phyloP scores from a whole-genome alignment of 2,113 vertebrate genomes.

The Cyanoliseus patagonus region DNA sequence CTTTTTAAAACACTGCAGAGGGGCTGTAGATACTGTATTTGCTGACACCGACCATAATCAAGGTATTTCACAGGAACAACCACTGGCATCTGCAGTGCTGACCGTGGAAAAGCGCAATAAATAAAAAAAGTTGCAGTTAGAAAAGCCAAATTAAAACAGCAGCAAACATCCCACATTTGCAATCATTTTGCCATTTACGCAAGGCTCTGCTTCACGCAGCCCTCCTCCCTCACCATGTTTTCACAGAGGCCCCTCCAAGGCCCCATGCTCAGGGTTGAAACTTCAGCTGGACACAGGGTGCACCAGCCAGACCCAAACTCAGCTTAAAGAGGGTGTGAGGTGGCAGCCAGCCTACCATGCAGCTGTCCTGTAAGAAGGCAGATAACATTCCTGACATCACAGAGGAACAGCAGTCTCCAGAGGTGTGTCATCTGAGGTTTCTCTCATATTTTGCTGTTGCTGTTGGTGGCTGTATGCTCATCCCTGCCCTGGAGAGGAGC shows the following conservation, averaged over 20 bases:
- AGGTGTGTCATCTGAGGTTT: background rate
- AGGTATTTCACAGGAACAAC: background rate
- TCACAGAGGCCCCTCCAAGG: background rate
- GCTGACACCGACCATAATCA: background rate
- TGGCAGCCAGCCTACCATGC: rapidly evolving
- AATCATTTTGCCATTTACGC: background rate
- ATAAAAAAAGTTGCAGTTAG: background rate
- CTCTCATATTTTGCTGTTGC: background rate
- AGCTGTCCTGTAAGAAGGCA: background rate
- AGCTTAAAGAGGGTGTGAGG: background rate
- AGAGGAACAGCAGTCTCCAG: rapidly evolving
- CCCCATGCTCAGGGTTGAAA: background rate
- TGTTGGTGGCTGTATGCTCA: background rate
- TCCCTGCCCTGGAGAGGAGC: background rate
- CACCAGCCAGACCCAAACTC: background rate
- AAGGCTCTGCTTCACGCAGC: background rate
- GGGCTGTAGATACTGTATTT: background rate
- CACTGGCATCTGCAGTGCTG: background rate
- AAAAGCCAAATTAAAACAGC: background rate
- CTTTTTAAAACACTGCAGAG: background rate
- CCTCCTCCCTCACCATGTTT: background rate
- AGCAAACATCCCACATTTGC: rapidly evolving
- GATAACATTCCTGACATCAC: rapidly evolving
- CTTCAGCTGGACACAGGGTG: background rate
- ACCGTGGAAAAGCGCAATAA: background rate